Percentiles rank a stretch among this genome's conserved stretches.
phyloP scores from a whole-genome alignment of 64 coral and sea anemone species.

The Pocillopora damicornis region DNA sequence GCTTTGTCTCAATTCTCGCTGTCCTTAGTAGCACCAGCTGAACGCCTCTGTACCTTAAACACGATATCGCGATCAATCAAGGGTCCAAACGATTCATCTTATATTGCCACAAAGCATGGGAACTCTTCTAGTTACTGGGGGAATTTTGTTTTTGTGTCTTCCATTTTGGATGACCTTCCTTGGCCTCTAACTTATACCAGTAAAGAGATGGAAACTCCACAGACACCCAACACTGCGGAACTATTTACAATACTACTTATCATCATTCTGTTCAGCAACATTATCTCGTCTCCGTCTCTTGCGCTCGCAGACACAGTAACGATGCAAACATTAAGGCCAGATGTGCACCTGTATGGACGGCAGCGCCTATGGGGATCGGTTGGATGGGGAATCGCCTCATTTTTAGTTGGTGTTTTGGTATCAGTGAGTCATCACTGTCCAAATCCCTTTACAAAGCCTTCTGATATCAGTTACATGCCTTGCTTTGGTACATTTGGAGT shows the following conservation, averaged over 20 bases:
- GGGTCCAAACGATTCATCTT: not conserved
- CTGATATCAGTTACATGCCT: slow-evolving; percentile 34
- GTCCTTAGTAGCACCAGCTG: slow-evolving; percentile 26
- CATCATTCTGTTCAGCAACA: slow-evolving; percentile 58
- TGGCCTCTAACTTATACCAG: slow-evolving; percentile 39
- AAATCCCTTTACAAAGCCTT: not conserved
- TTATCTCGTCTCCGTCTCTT: slow-evolving; percentile 47
- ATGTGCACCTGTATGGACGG: slow-evolving; percentile 43
- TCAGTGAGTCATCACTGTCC: slow-evolving; percentile 37
- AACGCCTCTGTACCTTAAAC: slow-evolving; percentile 1
- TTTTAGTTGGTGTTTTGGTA: slow-evolving; percentile 38
- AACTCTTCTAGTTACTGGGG: not conserved
- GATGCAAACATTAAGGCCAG: slow-evolving; percentile 19
- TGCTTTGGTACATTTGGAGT: slow-evolving; percentile 49
- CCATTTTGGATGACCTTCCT: not conserved
- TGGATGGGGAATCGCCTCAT: slow-evolving; percentile 58
- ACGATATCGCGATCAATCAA: not conserved
- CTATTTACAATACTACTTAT: slow-evolving; percentile 46
- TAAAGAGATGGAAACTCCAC: not conserved
- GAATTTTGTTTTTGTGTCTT: slow-evolving; percentile 16
- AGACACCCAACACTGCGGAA: slow-evolving; percentile 3
- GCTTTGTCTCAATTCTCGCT: slow-evolving; percentile 51
- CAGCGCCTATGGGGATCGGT: slow-evolving; percentile 62
- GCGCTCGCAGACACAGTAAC: slow-evolving; percentile 51
- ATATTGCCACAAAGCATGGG: not conserved